Evolutionary conservation across 2,113 vertebrate genomes (phyloP), one percentile per base, ranked within the genome.

Genomic region (human (Homo sapiens)): DNA sequence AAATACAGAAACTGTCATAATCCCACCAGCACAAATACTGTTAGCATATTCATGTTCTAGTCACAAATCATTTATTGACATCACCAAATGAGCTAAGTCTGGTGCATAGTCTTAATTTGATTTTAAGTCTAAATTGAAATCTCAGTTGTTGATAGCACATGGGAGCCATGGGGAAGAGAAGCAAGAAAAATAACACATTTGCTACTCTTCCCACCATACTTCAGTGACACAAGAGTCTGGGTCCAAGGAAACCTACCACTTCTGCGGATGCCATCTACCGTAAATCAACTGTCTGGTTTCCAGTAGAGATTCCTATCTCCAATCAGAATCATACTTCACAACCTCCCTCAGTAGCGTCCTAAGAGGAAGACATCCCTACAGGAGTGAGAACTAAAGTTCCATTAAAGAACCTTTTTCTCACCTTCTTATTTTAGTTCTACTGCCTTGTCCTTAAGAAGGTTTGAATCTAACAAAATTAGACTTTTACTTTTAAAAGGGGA

Each of bases 31-130:
- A 59, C 35, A 84, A 79, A 91, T 35, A 75, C 11, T 73, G 23
- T 55, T 50, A 88, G 66, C 8, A 40, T 76, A 93, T 83, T 91
- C 8, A 18, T 81, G n/a, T 75, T 91, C 25, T 35, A 68, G n/a
- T 75, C 35, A 96, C 7, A 16, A 90, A 93, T 84, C 57, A 96
- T 93, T 88, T 90, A 70, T 14, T 78, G 48, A 89, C 45, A 89
- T 32, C 22, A 9, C 25, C 32, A 73, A 90, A 43, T 48, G 23
- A n/a, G 22, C 13, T 82, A 32, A 70, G 12, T 66, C 55, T 7
- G 45, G 40, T 80, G 70, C 27, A 70, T 2, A 50, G 14, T 79
- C 18, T 93, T 22, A 3, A 30, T 57, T 22, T 93, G 72, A 72
- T 80, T 50, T 40, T 18, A 50, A 90, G 43, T 89, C 61, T 88